Conservation (phyloP, 92 coral and sea anemone species). For the Siderastrea radians region DNA sequence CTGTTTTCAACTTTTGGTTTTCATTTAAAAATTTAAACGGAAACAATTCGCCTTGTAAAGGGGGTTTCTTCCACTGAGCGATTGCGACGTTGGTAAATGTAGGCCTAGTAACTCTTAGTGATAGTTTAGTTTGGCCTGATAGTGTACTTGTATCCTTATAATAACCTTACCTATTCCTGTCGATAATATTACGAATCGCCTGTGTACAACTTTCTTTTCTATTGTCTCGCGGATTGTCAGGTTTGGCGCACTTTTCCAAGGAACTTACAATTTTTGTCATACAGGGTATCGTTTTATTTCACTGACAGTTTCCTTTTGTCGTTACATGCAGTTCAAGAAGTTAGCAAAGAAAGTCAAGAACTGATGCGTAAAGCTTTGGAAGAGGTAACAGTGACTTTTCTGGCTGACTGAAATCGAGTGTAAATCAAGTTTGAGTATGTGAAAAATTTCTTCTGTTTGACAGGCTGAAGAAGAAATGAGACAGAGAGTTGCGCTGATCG, state of each 20-base stretch:
- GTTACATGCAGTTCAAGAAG: constrained; percentile 91
- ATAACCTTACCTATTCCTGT: too few relatives aligned
- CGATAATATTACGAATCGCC: too few relatives aligned
- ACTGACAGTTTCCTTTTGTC: background rate
- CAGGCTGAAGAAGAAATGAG: constrained; percentile 99
- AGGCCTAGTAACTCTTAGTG: too few relatives aligned
- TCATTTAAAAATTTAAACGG: background rate
- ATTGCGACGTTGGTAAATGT: too few relatives aligned
- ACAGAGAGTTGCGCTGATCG: constrained; percentile 91
- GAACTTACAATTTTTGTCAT: too few relatives aligned
- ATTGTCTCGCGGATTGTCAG: too few relatives aligned
- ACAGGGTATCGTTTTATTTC: background rate
- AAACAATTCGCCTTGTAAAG: background rate
- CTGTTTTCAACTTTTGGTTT: too few relatives aligned
- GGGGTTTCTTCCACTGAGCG: too few relatives aligned
- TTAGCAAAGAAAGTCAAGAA: constrained; percentile 94
- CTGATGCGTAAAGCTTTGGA: constrained; percentile 95
- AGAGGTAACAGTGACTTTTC: constrained; percentile 64
- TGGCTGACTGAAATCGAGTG: background rate
- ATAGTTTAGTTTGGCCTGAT: too few relatives aligned
- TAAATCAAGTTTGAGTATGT: background rate
- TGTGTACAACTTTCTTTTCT: too few relatives aligned
- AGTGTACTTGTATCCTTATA: too few relatives aligned
- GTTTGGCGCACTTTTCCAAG: too few relatives aligned
- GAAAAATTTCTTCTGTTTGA: background rate